A percentile compares a stretch with the other conserved stretches of the same genome.
Evolutionary conservation across 2,797 vertebrate species (phyloP).

Genomic region (Acropternis orthonyx): DNA sequence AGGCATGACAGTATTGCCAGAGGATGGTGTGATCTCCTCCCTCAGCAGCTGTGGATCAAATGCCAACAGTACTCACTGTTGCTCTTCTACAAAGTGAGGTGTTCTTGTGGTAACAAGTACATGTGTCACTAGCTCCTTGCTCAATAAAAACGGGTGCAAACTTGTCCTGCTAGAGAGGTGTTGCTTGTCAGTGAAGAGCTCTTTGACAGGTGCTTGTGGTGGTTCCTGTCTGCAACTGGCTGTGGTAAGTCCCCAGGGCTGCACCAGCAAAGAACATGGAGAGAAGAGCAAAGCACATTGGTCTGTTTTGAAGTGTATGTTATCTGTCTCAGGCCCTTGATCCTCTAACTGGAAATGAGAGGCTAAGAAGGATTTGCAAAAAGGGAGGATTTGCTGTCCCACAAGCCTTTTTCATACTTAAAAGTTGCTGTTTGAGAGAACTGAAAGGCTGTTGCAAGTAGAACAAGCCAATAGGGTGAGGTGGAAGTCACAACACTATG

Average conservation of each 20-base stretch:
- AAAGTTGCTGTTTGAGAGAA: neutral
- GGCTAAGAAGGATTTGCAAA: neutral
- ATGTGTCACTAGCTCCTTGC: neutral
- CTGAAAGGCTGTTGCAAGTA: neutral
- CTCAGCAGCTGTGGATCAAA: neutral
- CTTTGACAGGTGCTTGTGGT: neutral
- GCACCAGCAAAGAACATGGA: neutral
- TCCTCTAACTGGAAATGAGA: neutral
- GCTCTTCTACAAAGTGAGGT: neutral
- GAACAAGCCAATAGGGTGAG: neutral
- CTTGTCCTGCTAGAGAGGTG: neutral
- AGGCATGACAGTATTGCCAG: neutral
- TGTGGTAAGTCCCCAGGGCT: neutral
- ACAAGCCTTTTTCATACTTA: neutral
- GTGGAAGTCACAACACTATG: neutral
- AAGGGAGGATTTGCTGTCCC: neutral
- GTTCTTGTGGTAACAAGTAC: neutral
- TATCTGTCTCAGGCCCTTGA: neutral
- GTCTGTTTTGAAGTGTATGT: neutral
- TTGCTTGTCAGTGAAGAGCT: neutral
- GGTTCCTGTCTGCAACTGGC: neutral
- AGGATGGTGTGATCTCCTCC: neutral
- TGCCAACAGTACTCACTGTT: neutral
- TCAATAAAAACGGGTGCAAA: neutral
- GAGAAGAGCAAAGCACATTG: neutral